phyloP scores from a whole-genome alignment of 2,797 vertebrate species.

The Manis crassicaudata region DNA sequence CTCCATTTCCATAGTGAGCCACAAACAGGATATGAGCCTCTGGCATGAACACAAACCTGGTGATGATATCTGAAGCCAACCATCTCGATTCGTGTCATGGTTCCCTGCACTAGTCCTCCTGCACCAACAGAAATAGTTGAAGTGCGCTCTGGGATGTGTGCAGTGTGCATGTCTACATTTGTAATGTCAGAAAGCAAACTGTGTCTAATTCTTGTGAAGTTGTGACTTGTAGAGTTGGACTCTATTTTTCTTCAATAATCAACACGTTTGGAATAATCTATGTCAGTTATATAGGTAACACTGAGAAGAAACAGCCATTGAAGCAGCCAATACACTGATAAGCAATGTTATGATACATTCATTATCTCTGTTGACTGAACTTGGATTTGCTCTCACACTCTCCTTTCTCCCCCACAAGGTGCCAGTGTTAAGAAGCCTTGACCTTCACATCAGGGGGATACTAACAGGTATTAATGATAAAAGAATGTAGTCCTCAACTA shows the following conservation, averaged over 20 bases:
- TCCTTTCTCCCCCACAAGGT: background rate
- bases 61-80: background rate
- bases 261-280: background rate
- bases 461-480: background rate
- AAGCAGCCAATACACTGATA: background rate
- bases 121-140: background rate
- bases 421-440: background rate
- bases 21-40: slow-evolving; percentile 52
- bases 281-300: background rate
- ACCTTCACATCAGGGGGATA: background rate
- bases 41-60: slow-evolving; percentile 31
- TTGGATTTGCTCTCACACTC: background rate
- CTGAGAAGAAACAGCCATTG: background rate
- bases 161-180: background rate
- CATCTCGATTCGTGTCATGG: background rate
- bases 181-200: slow-evolving; percentile 11
- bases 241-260: slow-evolving; percentile 4
- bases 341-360: rapidly evolving
- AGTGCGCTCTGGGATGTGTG: background rate
- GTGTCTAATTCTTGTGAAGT: background rate
- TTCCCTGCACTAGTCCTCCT: background rate
- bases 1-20: slow-evolving; percentile 48
- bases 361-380: background rate
- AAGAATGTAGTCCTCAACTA: background rate
- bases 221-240: background rate